These are phyloP conservation scores for Physella acuta DNA, from an alignment of 1,140 invertebrate genomes.

Conservation along the genomic window DNA sequence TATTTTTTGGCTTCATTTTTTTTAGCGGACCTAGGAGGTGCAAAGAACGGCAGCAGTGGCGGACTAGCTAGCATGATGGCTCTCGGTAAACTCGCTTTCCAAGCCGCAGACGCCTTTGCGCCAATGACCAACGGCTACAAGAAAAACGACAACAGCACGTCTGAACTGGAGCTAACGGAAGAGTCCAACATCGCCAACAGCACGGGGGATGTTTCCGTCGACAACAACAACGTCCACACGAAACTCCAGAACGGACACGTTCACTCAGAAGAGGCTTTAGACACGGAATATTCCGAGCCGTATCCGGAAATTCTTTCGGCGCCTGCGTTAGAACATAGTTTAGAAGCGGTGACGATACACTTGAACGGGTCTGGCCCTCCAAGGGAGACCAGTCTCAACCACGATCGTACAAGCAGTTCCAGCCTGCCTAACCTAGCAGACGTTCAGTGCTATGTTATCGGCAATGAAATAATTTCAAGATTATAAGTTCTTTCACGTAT, in stretches of 20 bases:
- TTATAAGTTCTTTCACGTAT: background rate
- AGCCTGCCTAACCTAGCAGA: background rate
- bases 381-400: background rate
- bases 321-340: background rate
- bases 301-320: background rate
- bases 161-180: background rate
- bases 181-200: background rate
- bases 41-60: slow-evolving; percentile 12
- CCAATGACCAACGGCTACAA: slow-evolving; percentile 23
- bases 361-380: slow-evolving; percentile 14
- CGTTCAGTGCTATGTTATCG: background rate
- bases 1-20: background rate
- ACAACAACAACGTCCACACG: slow-evolving; percentile 2
- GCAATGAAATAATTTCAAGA: background rate
- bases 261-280: background rate
- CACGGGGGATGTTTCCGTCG: background rate
- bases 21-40: background rate
- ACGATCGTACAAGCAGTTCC: background rate
- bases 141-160: background rate
- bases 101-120: slow-evolving; percentile 30
- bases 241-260: background rate
- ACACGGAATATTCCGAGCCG: background rate
- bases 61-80: slow-evolving; percentile 29
- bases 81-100: slow-evolving; percentile 31
- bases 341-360: slow-evolving; percentile 8